These are phyloP conservation scores for Anguilla anguilla DNA, from an alignment of 2,797 vertebrate genomes.

Conservation along the genomic window DNA sequence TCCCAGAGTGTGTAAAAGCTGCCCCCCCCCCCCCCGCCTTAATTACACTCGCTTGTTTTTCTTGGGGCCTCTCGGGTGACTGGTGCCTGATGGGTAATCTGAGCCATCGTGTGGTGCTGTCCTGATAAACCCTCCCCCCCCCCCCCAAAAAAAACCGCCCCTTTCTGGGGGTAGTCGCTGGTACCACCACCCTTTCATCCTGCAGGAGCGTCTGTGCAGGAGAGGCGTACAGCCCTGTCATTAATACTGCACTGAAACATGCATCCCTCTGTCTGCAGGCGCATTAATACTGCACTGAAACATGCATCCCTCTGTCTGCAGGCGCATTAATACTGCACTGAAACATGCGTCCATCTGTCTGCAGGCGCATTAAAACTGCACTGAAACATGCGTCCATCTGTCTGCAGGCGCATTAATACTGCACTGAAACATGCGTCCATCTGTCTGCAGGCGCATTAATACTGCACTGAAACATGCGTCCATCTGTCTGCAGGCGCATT, in stretches of 20 bases:
- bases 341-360: neutral
- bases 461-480: neutral
- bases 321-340: no score
- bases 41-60: constrained; percentile 55
- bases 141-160: neutral
- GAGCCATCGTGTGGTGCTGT: constrained; percentile 36
- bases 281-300: no score
- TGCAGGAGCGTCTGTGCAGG: neutral
- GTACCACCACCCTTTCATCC: neutral
- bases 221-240: neutral
- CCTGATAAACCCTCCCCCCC: constrained; percentile 16
- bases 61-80: constrained; percentile 63
- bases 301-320: no score
- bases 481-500: no score
- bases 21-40: constrained; percentile 12
- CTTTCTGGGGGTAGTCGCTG: neutral
- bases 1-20: no score
- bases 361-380: no score
- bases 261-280: no score
- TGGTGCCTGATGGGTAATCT: constrained; percentile 63
- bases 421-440: neutral
- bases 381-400: neutral
- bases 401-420: neutral
- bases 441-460: no score
- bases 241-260: neutral